Base-by-base conservation (phyloP, 2,797 vertebrate genomes). In the Poeciliopsis presidionis region DNA sequence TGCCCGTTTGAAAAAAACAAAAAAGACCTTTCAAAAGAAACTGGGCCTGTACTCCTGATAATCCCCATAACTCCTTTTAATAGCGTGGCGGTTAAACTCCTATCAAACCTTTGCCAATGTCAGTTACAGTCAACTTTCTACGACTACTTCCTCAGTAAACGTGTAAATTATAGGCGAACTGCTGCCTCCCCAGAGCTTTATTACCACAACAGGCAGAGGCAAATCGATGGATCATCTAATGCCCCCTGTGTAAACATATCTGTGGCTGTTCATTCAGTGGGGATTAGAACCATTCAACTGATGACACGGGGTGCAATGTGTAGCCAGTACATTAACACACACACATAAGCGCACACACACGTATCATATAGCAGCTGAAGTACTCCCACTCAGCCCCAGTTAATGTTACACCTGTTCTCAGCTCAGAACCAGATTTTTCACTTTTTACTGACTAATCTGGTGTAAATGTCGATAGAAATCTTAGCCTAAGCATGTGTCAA, bases 241-340 rank as follows among this genome's bases (percentile, higher is more conserved):
- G 51, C 75, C 70, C 63, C 55, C 69, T 59, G 81, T 82, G 85
- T 79, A 87, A 89, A 91, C 86, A 90, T 4, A 76, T 71, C 87
- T 69, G 83, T 45, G 13, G 79, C 28, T 43, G 72, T 75, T 87
- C 46, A 88, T 87, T 86, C 79, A 83, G 39, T 55, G 0, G 13
- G 78, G 91, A 92, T 90, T 90, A 90, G 76, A 67, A 70, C 55
- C 7, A 43, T 73, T 85, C 74, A 70, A 77, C 65, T 73, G 63
- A 84, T 70, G 25, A 45, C 22, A 45, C 67, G 13, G 39, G 25
- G n/a, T 7, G 41, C 41, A n/a, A 28, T 43, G 59, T 59, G 36
- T 71, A 55, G 63, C 74, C 59, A 74, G 46, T 13, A 36, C n/a
- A 61, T 16, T 25, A 63, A 74, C 13, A 39, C 70, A 65, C 71